phyloP scores from a whole-genome alignment of 1,140 invertebrate species.

The Trypoxylus dichotomus region DNA sequence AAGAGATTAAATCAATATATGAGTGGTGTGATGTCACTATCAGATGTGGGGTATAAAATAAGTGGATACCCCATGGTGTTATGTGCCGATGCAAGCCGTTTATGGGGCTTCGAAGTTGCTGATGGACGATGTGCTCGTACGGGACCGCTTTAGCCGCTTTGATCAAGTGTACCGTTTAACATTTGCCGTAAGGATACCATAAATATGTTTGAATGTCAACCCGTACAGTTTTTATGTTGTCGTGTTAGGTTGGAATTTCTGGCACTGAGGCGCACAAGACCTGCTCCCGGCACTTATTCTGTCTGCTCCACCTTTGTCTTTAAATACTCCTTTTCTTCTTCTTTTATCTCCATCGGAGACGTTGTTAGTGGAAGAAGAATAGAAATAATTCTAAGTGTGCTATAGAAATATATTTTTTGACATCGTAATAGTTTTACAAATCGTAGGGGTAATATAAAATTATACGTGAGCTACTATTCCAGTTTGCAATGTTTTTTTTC shows the following conservation, averaged over 20 bases:
- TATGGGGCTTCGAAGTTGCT: constrained; percentile 32
- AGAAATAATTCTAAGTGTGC: too few species aligned
- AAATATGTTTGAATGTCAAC: constrained; percentile 36
- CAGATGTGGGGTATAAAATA: constrained; percentile 34
- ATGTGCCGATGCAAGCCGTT: constrained; percentile 26
- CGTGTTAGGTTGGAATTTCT: constrained; percentile 30
- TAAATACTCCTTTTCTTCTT: neutral
- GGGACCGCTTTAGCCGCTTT: constrained; percentile 31
- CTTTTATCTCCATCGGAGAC: neutral
- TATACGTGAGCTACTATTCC: too few species aligned
- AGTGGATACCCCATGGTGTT: constrained; percentile 31
- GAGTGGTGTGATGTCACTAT: constrained; percentile 36
- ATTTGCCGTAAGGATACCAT: constrained; percentile 34
- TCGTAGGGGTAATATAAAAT: too few species aligned
- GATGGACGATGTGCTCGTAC: constrained; percentile 34
- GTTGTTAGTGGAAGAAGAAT: neutral
- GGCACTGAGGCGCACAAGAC: constrained; percentile 1
- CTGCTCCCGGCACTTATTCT: constrained; percentile 1
- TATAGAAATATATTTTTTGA: too few species aligned
- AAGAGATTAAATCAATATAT: constrained; percentile 37
- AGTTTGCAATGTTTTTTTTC: too few species aligned
- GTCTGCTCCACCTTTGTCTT: neutral
- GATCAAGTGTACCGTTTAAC: constrained; percentile 36
- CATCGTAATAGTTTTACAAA: too few species aligned
- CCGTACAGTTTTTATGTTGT: constrained; percentile 34